Conservation (phyloP, 2,888 invertebrate species). For the Blastobasis adustella region DNA sequence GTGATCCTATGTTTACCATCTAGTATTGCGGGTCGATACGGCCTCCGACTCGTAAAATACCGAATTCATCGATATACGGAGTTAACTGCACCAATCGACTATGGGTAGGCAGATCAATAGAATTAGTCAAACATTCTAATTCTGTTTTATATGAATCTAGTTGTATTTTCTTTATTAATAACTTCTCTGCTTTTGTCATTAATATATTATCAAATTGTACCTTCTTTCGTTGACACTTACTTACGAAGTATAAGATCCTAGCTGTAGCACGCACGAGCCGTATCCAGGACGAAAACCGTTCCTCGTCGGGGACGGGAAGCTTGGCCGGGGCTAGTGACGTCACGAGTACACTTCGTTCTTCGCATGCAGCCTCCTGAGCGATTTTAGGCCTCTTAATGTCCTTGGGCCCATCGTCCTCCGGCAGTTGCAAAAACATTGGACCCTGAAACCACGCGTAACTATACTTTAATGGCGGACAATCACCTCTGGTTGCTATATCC, state of each 20-base stretch:
- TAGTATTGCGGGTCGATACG: background rate
- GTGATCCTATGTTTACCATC: conserved; percentile 1
- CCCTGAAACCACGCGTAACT: background rate
- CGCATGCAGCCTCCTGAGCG: background rate
- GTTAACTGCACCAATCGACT: too few relatives aligned
- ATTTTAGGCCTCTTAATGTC: background rate
- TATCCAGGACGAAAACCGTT: background rate
- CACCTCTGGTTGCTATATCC: conserved; percentile 10
- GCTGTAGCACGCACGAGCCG: background rate
- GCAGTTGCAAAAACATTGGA: background rate
- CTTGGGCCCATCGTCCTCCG: background rate
- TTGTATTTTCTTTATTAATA: too few relatives aligned
- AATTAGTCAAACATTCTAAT: too few relatives aligned
- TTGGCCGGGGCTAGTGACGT: background rate
- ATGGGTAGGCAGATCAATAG: too few relatives aligned
- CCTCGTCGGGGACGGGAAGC: background rate
- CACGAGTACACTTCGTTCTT: background rate
- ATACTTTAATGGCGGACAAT: background rate
- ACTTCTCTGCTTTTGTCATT: too few relatives aligned
- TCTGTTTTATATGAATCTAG: too few relatives aligned
- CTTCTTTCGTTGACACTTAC: background rate
- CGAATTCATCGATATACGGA: too few relatives aligned
- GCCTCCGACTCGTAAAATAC: too few relatives aligned
- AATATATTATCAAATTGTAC: too few relatives aligned
- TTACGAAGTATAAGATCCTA: background rate